These are phyloP conservation scores for Bombus haemorrhoidalis DNA, from an alignment of 1,140 invertebrate species.

Conservation along the genomic window DNA sequence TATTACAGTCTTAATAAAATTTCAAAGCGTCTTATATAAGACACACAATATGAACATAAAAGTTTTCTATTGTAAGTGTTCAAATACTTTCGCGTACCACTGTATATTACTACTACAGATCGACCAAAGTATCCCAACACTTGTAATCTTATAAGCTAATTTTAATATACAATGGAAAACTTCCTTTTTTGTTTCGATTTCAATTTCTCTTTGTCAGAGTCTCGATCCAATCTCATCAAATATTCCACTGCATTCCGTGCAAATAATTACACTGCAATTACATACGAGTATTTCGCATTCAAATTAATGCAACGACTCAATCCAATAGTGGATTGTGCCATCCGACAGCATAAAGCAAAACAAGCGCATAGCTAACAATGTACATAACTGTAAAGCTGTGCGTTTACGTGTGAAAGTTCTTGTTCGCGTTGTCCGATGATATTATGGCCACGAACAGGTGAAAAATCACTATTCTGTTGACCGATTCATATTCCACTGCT, in stretches of 20 bases:
- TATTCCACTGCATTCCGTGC: background rate
- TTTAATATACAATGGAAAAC: background rate
- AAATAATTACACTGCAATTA: background rate
- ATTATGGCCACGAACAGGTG: background rate
- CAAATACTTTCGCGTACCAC: too few species aligned
- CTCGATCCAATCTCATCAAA: background rate
- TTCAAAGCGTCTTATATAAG: too few species aligned
- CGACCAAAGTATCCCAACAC: background rate
- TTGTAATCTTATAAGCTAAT: background rate
- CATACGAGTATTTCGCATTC: background rate
- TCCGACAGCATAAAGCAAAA: too few species aligned
- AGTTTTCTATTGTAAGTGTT: too few species aligned
- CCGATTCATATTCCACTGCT: background rate
- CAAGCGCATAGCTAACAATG: background rate
- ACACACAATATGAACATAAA: too few species aligned
- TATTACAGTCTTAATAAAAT: too few species aligned
- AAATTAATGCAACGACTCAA: constrained; percentile 9
- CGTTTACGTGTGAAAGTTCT: constrained; percentile 14
- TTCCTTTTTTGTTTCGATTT: background rate
- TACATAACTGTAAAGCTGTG: constrained; percentile 18
- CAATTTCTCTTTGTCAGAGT: background rate
- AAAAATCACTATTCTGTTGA: background rate
- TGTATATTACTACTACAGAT: background rate
- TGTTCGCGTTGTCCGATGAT: background rate
- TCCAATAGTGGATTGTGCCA: background rate